Evolutionary conservation across 2,797 vertebrate genomes (phyloP), one percentile per base, ranked within the genome.

Genomic region (Falco rusticolus): DNA sequence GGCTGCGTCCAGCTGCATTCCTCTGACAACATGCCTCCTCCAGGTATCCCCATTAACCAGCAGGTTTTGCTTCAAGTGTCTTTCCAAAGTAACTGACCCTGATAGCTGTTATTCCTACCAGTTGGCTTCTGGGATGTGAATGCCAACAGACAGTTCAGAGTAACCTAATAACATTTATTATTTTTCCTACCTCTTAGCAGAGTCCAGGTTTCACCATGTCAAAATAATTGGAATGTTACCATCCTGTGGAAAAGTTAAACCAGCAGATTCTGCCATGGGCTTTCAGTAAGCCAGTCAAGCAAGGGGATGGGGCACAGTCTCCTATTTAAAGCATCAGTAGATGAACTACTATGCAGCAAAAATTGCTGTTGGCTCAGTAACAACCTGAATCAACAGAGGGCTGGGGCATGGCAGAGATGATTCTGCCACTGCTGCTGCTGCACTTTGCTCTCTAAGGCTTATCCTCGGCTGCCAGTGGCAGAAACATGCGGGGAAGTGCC

Each of bases 171-270:
- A 53, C 20, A 24, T 63, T 92, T 90, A 34, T 68, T 93, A 16
- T 70, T 94, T 94, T 84, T 83, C 65, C 70, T 89, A 69, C 79
- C 53, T 53, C 31, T 86, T 83, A 81, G 53, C 37, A 65, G 45
- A 74, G 60, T 81, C 74, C 48, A 82, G 34, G 37, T 72, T 84
- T 92, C 60, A 59, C 37, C 64, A 16, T 16, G 34, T 68, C 75
- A 64, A 77, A 94, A 63, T 54, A 77, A 86, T 53, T 33, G n/a
- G 33, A 68, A 84, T 29, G 14, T 66, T 83, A 63, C 22, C 1
- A 2, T 64, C 45, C 79, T 20, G 4, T 50, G 60, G 37, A 87
- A 64, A 81, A 80, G 41, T 80, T 80, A 80, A 80, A 77, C 33
- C 28, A 83, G 56, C n/a, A 77, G 53, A 68, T 74, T 93, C 53